Evolutionary conservation across 2,113 vertebrate genomes (phyloP).

Genomic region (Malurus cyaneus): DNA sequence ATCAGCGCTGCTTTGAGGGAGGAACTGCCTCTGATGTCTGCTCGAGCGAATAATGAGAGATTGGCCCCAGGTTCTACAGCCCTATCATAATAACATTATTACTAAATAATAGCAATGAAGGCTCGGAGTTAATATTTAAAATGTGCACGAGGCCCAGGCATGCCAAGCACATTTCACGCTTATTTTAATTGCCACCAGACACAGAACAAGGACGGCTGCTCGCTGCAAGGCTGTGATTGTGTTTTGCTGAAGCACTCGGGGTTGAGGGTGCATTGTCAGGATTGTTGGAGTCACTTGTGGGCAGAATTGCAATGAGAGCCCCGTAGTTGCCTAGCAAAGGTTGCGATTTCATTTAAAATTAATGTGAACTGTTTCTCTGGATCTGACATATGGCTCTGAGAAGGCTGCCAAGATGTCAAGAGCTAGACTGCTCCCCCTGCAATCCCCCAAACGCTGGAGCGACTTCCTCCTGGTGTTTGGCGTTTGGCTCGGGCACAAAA

Average conservation of each 20-base stretch:
- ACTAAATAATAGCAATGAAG: slow-evolving; percentile 42
- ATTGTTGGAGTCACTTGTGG: slow-evolving; percentile 44
- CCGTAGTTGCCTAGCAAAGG: slow-evolving; percentile 63
- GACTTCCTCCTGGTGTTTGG: slow-evolving; percentile 21
- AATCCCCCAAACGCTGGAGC: not conserved
- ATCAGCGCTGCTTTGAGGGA: slow-evolving; percentile 6
- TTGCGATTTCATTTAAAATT: slow-evolving; percentile 67
- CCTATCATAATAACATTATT: slow-evolving; percentile 59
- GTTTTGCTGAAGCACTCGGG: slow-evolving; percentile 53
- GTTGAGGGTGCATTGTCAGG: slow-evolving; percentile 34
- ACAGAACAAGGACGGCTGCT: not conserved
- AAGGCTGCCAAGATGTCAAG: slow-evolving; percentile 61
- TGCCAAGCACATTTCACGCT: slow-evolving; percentile 47
- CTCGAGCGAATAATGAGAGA: slow-evolving; percentile 30
- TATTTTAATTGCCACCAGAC: slow-evolving; percentile 58
- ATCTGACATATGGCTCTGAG: slow-evolving; percentile 59
- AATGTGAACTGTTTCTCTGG: slow-evolving; percentile 51
- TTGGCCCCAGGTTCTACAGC: slow-evolving; percentile 30
- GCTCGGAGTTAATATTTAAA: slow-evolving; percentile 28
- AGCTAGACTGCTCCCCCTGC: slow-evolving; percentile 38
- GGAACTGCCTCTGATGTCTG: not conserved
- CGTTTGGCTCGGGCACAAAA: not conserved
- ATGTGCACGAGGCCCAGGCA: slow-evolving; percentile 24
- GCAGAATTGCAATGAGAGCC: slow-evolving; percentile 55
- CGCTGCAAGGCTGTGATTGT: slow-evolving; percentile 23